Evolutionary conservation across 2,113 vertebrate species (phyloP), one percentile per base, ranked within the genome.

Genomic region (Corvus moneduloides): DNA sequence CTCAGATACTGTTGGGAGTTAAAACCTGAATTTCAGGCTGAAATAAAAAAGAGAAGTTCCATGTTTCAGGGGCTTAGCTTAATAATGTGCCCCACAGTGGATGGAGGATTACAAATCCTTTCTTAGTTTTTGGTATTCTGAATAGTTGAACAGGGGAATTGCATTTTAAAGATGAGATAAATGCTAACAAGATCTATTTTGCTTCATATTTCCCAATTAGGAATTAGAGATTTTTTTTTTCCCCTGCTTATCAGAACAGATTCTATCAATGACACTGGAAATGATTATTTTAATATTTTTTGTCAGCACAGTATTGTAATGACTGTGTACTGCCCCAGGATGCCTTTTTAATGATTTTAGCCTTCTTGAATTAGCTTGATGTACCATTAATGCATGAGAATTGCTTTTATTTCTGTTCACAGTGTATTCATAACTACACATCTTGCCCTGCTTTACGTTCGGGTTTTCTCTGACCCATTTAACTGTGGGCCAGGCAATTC

Each of bases 381-480:
- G 97, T 97, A 94, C 97, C 97, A 83, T 98, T 97, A 97, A 91
- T 94, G 98, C 97, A 89, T 96, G 87, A 97, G 94, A 96, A 96
- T 96, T 95, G 94, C 97, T 96, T 96, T 98, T 98, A 96, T 98
- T 98, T 98, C 96, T 96, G 94, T 90, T 97, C 96, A 88, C 37
- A 16, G 92, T 97, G 90, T 97, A 78, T 96, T 97, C 87, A 54
- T 91, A 94, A 97, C 96, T 87, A 64, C 89, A n/a, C 1, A 5
- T 90, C 89, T 91, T 96, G 64, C 84, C 79, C 73, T 84, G 91
- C 68, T 96, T 95, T 77, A 68, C 7, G 39, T 86, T 84, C 2
- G 9, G n/a, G 84, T 97, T 94, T 93, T 85, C 90, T 96, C 79
- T 97, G 96, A 97, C 97, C 97, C 90, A 81, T 74, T 97, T 97